Evolutionary conservation across 2,797 vertebrate genomes (phyloP).

Genomic region (Phoebastria nigripes): DNA sequence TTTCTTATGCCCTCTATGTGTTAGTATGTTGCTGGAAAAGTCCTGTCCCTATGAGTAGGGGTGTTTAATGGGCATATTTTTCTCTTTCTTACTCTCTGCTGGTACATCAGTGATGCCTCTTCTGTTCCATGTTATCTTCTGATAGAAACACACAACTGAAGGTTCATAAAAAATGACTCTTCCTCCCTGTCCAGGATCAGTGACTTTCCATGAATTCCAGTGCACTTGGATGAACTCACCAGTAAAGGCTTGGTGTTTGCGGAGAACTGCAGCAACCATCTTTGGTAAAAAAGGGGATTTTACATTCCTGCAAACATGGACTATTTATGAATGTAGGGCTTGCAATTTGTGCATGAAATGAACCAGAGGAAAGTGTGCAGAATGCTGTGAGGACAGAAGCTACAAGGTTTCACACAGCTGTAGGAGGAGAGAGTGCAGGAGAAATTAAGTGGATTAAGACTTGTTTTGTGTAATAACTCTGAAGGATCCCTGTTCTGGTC

Average conservation of each 20-base stretch:
- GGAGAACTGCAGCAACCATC: neutral
- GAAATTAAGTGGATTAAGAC: neutral
- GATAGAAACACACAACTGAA: neutral
- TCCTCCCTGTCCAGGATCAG: neutral
- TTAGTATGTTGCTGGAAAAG: neutral
- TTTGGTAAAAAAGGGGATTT: neutral
- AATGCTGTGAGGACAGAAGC: neutral
- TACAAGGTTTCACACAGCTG: neutral
- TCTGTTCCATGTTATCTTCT: neutral
- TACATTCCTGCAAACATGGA: neutral
- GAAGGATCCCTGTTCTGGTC: neutral
- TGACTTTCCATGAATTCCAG: neutral
- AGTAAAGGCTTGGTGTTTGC: neutral
- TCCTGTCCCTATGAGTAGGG: neutral
- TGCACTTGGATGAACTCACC: neutral
- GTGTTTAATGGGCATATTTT: neutral
- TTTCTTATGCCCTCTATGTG: fast-evolving
- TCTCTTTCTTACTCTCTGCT: neutral
- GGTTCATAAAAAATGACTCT: neutral
- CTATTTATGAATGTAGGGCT: neutral
- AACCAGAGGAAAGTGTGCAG: neutral
- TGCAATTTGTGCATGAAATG: neutral
- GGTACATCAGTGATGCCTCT: neutral
- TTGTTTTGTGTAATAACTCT: neutral
- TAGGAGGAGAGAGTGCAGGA: neutral